Conservation (phyloP, 2,113 vertebrate species). For the Poeciliopsis prolifica region DNA sequence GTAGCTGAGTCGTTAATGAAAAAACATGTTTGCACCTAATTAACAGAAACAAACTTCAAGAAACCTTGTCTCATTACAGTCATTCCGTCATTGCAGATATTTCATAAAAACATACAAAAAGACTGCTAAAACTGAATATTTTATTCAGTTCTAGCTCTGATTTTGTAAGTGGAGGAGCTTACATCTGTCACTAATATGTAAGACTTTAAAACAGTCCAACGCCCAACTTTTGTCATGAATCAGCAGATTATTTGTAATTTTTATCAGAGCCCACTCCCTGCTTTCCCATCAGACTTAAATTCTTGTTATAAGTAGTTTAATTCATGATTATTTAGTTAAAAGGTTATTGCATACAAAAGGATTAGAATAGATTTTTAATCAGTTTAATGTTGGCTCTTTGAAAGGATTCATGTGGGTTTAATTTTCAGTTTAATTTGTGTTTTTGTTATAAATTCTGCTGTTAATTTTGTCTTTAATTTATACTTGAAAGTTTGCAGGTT, state of each 20-base stretch:
- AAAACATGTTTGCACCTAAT: too few relatives aligned
- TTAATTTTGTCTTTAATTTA: too few relatives aligned
- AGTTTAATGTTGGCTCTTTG: background rate
- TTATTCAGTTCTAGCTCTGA: background rate
- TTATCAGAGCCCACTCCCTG: background rate
- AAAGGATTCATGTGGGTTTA: background rate
- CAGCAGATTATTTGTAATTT: background rate
- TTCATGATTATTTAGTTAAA: background rate
- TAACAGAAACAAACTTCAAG: too few relatives aligned
- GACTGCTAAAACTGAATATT: background rate
- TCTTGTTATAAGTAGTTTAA: background rate
- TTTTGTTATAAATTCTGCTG: background rate
- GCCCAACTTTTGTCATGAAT: background rate
- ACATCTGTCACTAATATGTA: background rate
- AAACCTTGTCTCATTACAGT: too few relatives aligned
- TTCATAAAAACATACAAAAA: background rate
- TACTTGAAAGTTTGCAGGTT: too few relatives aligned
- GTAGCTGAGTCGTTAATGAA: too few relatives aligned
- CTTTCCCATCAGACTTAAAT: background rate
- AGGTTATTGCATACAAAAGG: background rate
- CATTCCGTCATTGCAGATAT: background rate
- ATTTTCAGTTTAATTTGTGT: background rate
- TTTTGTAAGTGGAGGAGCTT: background rate
- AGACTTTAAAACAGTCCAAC: background rate
- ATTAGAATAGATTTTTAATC: background rate